Percentiles rank a stretch among this genome's conserved stretches.
Evolutionary conservation across 2,888 invertebrate species (phyloP).

Genomic region (Pimpla rufipes): DNA sequence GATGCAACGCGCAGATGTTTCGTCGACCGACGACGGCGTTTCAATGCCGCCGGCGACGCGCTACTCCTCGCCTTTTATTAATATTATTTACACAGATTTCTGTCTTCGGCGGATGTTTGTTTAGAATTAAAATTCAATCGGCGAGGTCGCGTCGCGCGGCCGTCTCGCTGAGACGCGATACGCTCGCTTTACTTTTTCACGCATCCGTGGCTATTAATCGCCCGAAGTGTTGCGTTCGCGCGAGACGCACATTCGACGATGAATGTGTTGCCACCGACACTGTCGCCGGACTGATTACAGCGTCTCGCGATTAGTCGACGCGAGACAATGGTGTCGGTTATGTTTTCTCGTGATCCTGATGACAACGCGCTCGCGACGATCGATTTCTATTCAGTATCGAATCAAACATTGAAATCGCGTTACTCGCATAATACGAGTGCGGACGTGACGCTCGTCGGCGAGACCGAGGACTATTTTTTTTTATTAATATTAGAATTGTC

Average conservation of each 20-base stretch:
- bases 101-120: constrained; percentile 43
- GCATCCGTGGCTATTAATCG: constrained; percentile 26
- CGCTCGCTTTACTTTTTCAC: constrained; percentile 21
- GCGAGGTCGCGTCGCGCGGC: constrained; percentile 52
- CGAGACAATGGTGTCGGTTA: constrained; percentile 63
- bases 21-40: constrained; percentile 42
- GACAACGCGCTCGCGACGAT: constrained; percentile 45
- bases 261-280: neutral
- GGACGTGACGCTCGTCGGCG: constrained; percentile 49
- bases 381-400: constrained; percentile 65
- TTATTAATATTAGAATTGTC: neutral
- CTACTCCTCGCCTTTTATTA: constrained; percentile 30
- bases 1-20: constrained; percentile 33
- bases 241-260: neutral
- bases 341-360: constrained; percentile 59
- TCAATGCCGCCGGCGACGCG: constrained; percentile 36
- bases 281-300: constrained; percentile 13
- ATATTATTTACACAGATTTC: constrained; percentile 67
- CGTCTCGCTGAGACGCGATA: constrained; percentile 46
- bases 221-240: neutral
- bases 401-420: constrained; percentile 67
- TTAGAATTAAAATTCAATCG: constrained; percentile 66
- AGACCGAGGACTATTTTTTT: constrained; percentile 2
- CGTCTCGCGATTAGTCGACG: constrained; percentile 37
- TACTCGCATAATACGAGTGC: constrained; percentile 42